Base-by-base conservation (phyloP, 1,140 invertebrate species). In the Drosophila malerkotliana region DNA sequence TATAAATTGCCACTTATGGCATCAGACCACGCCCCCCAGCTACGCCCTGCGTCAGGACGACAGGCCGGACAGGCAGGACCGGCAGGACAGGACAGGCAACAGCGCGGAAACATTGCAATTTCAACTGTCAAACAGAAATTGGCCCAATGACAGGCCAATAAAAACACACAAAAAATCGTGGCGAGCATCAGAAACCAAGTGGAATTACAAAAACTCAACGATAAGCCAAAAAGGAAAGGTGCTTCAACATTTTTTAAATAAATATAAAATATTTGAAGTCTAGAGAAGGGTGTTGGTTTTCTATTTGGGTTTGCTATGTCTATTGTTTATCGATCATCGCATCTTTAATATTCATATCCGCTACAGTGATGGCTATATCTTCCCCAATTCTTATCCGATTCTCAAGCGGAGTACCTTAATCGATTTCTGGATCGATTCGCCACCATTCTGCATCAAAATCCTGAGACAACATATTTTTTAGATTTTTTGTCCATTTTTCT, bases 1-100 rank as follows among this genome's bases (percentile, higher is more conserved):
- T 71, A 44, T 64, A 58, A 84, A 84, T 85, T 85, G 81, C 63
- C 80, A 77, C 63, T 85, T 84, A 80, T 77, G 80, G 47, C 72
- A 61, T 45, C 52, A 26, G 44, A 18, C 51, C 30, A 26, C 51
- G 28, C 8, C 59, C 18, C 37, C 28, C 37, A 37, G 5, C 21
- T 5, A 44, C 61, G 28, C 52, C 61, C 61, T 28, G 8, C 24
- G 21, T 7, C 9, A 14, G n/a, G 26, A 8, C 41, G 24, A 18
- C 39, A 8, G 26, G 26, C n/a, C 9, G 41, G 37, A 41, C 37
- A 9, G 8, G 24, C 34, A 10, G 21, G 26, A 21, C 30, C 4
- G 5, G 3, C 32, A 37, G 34, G 34, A 37, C 34, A 37, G 34
- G 32, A 24, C 32, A 24, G 44, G 55, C 64, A 49, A 15, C 64